Evolutionary conservation across 2,113 vertebrate genomes (phyloP).

Genomic region (Nerophis ophidion): DNA sequence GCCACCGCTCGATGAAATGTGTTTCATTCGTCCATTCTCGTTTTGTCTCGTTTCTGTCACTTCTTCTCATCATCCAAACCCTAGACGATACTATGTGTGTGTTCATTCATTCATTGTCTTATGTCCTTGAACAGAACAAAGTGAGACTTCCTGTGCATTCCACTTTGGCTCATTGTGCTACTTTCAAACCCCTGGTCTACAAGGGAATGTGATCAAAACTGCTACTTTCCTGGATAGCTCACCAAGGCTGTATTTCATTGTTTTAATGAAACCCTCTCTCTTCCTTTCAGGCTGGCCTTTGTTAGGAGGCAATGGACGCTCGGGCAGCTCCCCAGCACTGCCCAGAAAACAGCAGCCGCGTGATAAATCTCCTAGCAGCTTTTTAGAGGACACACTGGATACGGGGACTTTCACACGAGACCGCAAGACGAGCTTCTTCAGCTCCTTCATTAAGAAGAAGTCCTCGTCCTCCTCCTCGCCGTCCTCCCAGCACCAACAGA

Average conservation of each 20-base stretch:
- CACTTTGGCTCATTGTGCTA: too few species aligned
- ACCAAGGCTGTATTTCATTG: background rate
- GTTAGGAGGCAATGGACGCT: slow-evolving; percentile 57
- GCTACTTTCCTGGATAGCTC: slow-evolving; percentile 3
- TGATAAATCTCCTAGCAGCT: slow-evolving; percentile 90
- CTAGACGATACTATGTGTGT: too few species aligned
- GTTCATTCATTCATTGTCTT: too few species aligned
- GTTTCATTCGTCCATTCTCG: too few species aligned
- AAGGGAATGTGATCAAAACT: too few species aligned
- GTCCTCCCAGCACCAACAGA: slow-evolving; percentile 70
- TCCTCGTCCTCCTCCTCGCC: slow-evolving; percentile 61
- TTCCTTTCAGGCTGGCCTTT: slow-evolving; percentile 75
- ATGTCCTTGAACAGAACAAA: too few species aligned
- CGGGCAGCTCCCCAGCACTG: slow-evolving; percentile 85
- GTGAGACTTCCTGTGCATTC: too few species aligned
- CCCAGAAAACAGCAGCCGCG: slow-evolving; percentile 92
- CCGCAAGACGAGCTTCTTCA: slow-evolving; percentile 96
- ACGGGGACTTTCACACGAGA: slow-evolving; percentile 89
- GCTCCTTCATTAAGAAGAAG: slow-evolving; percentile 98
- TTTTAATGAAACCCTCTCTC: slow-evolving; percentile 31
- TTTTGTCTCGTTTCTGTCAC: too few species aligned
- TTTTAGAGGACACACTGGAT: slow-evolving; percentile 87
- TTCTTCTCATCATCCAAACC: too few species aligned
- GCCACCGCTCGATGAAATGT: too few species aligned
- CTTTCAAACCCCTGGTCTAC: too few species aligned